Percentiles rank a stretch among this genome's conserved stretches.
These are phyloP conservation scores for Labrus mixtus DNA, from an alignment of 2,113 vertebrate species.

Conservation along the genomic window DNA sequence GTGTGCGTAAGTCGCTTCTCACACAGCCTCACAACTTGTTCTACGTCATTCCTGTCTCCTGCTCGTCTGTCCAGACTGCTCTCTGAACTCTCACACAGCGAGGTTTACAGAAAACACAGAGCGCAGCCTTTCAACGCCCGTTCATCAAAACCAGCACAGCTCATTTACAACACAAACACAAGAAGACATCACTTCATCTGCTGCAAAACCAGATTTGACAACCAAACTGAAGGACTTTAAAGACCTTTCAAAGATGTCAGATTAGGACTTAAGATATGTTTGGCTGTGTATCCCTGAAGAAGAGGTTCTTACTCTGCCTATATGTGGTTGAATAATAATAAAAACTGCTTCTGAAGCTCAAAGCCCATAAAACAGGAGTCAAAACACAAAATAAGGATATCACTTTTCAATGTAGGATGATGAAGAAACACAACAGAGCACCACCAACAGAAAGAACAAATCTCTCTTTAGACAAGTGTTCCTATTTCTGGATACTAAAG, in stretches of 20 bases:
- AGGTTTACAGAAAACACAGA: neutral
- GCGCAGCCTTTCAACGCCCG: neutral
- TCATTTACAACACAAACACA: constrained; percentile 32
- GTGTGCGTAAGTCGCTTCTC: no score
- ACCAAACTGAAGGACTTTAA: neutral
- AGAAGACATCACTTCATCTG: neutral
- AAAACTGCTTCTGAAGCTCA: neutral
- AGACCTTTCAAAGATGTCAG: neutral
- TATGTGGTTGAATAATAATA: neutral
- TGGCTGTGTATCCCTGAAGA: neutral
- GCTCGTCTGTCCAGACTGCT: constrained; percentile 10
- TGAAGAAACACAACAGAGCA: no score
- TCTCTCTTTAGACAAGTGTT: no score
- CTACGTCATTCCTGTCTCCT: constrained; percentile 32
- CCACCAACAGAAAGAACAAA: no score
- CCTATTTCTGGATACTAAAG: no score
- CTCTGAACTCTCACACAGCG: constrained; percentile 22
- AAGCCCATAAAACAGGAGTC: neutral
- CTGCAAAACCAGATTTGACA: neutral
- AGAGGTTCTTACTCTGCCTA: neutral
- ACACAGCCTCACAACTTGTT: constrained; percentile 16
- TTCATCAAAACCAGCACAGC: neutral
- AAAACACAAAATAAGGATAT: no score
- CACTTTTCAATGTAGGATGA: no score
- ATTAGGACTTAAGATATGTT: no score